Percentiles rank a stretch among this genome's conserved stretches.
phyloP scores from a whole-genome alignment of 2,797 vertebrate genomes.

The Sorex maritimensis region DNA sequence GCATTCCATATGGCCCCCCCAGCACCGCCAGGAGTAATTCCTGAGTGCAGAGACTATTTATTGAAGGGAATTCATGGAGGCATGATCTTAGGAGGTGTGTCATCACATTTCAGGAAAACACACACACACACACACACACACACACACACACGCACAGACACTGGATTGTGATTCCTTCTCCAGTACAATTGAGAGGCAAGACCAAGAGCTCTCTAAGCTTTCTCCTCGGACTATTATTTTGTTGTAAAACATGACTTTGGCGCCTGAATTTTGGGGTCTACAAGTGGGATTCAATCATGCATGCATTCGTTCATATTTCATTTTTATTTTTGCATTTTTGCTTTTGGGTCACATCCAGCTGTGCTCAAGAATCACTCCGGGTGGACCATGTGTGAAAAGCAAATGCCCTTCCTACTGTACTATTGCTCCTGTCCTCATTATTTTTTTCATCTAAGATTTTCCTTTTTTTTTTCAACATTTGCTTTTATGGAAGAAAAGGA shows the following conservation, averaged over 20 bases:
- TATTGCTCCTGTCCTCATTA: no score
- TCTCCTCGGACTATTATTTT: neutral
- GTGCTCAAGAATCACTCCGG: no score
- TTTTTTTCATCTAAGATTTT: conserved; percentile 37
- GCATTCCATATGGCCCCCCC: no score
- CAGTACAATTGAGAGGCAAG: neutral
- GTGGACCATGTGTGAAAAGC: no score
- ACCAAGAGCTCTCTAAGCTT: neutral
- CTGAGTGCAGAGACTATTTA: neutral
- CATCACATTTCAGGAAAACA: no score
- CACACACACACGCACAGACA: no score
- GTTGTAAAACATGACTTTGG: neutral
- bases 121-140: neutral
- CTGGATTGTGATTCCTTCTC: neutral
- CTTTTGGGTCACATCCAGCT: no score
- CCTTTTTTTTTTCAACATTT: conserved; percentile 30
- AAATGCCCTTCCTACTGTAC: no score
- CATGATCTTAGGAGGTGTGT: neutral
- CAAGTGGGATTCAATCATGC: neutral
- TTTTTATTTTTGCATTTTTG: no score
- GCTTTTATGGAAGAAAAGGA: conserved; percentile 29
- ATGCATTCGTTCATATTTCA: neutral
- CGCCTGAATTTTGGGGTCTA: neutral
- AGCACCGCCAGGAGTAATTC: no score
- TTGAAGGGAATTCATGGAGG: neutral